Evolutionary conservation across 2,888 invertebrate species (phyloP), one percentile per base, ranked within the genome.

Genomic region (Philereme transversata): DNA sequence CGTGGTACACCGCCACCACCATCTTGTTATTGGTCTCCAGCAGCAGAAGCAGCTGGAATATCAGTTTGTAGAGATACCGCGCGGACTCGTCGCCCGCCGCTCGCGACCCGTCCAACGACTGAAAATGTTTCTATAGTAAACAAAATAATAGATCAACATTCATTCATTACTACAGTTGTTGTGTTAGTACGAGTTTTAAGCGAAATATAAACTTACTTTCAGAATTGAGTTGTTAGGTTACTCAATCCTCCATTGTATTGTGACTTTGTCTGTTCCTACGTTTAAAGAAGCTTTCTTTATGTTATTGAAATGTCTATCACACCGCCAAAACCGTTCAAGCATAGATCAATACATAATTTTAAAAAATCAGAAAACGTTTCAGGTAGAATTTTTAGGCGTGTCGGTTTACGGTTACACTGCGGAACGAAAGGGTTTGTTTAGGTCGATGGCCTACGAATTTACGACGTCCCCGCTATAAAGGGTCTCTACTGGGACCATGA

Each of bases 21-120:
- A 97, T 96, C 84, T 97, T 97, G 83, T 96, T 96, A 71, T 96
- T 96, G 6, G 97, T 96, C 84, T 99, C 99, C 59, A 98, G 95
- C 34, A 99, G 92, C 59, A 99, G 90, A 45, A 99, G 91, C 59
- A 99, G 92, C 83, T 99, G 99, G 85, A 99, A 99, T 50, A 91
- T 86, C 9, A 99, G 93, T 83, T 98, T 98, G 87, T 98, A 99
- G 33, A 99, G 93, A 56, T 97, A 95, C 68, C 97, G 95, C 9
- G 97, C 97, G 55, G 98, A 92, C 76, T 99, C 98, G 76, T 98
- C 98, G 58, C 96, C 0, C 94, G 0, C 96, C 3, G 96, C 96
- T 76, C 97, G 97, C 0, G 97, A 94, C 53, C 97, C 94, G 84
- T 98, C 97, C 78, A 96, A 92, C 78, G 95, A 96, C 96, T 97